These are phyloP conservation scores for Folsomia manolachei DNA, from an alignment of 2,888 invertebrate genomes.

Conservation along the genomic window DNA sequence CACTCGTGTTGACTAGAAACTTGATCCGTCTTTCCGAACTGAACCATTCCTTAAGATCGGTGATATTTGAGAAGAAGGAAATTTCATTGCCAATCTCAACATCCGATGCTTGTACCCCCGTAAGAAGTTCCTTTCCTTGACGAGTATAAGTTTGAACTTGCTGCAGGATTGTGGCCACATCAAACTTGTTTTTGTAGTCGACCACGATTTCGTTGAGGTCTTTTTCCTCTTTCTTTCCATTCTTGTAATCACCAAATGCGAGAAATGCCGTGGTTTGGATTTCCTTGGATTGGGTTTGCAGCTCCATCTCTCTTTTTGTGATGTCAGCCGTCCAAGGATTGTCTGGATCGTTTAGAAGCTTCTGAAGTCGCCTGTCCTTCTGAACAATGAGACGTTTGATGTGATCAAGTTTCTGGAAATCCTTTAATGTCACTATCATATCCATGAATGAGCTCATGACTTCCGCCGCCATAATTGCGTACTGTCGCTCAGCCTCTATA, in stretches of 20 bases:
- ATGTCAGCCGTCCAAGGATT: conserved; percentile 6
- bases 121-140: neutral
- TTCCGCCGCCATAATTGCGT: neutral
- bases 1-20: too few relatives aligned
- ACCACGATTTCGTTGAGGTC: neutral
- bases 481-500: neutral
- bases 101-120: conserved; percentile 2
- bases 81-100: neutral
- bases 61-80: conserved; percentile 2
- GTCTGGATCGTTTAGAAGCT: neutral
- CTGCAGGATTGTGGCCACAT: neutral
- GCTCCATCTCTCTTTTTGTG: neutral
- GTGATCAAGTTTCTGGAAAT: conserved; percentile 2
- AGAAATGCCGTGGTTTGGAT: neutral
- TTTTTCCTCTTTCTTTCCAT: neutral
- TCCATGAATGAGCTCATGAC: neutral
- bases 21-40: neutral
- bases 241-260: neutral
- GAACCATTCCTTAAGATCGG: neutral
- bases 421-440: neutral
- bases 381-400: conserved; percentile 1
- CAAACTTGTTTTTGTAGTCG: neutral
- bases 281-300: neutral
- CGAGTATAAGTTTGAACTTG: neutral
- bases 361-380: neutral